Percentiles rank a stretch among this genome's conserved stretches.
Conservation (phyloP, 1,140 invertebrate species). For the Cydia pomonella region DNA sequence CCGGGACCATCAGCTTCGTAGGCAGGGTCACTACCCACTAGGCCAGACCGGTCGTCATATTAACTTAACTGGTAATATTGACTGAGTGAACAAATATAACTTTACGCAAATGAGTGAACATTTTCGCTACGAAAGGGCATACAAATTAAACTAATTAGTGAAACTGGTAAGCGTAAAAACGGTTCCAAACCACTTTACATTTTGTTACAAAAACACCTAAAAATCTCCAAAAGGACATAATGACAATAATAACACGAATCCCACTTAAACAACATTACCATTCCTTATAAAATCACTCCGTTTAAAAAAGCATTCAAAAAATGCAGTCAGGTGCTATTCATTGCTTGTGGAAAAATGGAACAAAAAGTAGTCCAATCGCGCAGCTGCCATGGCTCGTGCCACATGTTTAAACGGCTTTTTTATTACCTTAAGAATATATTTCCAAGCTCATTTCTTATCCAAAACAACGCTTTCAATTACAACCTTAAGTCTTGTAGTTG, state of each 20-base stretch:
- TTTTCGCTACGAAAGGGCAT: neutral
- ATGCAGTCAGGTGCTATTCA: slow-evolving; percentile 1
- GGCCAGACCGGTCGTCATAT: too few relatives aligned
- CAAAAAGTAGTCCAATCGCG: slow-evolving; percentile 57
- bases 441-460: neutral
- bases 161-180: neutral
- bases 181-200: neutral
- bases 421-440: slow-evolving; percentile 26
- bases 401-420: slow-evolving; percentile 45
- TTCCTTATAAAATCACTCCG: slow-evolving; percentile 5
- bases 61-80: too few relatives aligned
- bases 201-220: neutral
- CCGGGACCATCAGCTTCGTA: too few relatives aligned
- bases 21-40: too few relatives aligned
- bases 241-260: neutral
- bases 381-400: slow-evolving; percentile 57
- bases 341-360: slow-evolving; percentile 41
- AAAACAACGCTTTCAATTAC: neutral
- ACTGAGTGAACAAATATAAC: too few relatives aligned
- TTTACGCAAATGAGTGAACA: neutral
- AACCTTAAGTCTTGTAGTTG: neutral
- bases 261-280: neutral
- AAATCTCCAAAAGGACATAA: neutral
- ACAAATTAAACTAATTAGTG: neutral
- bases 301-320: slow-evolving; percentile 1